Base-by-base conservation (phyloP, 2,888 invertebrate genomes). In the Campoletis raptor region DNA sequence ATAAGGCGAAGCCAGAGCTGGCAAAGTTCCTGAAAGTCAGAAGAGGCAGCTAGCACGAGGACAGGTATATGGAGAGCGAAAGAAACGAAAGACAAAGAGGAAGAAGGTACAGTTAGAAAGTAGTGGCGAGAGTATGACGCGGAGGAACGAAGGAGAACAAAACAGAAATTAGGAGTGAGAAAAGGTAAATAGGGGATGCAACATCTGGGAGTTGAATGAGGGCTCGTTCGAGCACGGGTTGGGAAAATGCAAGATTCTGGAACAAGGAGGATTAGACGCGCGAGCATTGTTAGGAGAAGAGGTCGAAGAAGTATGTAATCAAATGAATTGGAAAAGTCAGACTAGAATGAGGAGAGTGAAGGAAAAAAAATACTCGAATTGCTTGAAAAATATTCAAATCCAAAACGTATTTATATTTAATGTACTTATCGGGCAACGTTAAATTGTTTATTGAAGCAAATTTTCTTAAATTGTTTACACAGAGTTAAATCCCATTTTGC, bases 121-220 rank as follows among this genome's bases (percentile, higher is more conserved):
- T 24, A 21, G 69, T 40, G 69, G 42, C 9, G 15, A 69, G 69
- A 69, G 69, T 12, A 69, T 21, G 42, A 69, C 15, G 69, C 21
- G n/a, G n/a, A 42, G 24, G 42, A 69, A 69, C 42, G 24, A 69
- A 69, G 9, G 69, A 69, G 69, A 69, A 42, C 69, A n/a, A 24
- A 69, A 69, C 69, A 48, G 45, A 18, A 24, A 48, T 24, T 48
- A 21, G 45, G 70, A 40, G 45, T 24, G 30, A 40, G 45, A 40
- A 70, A 30, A 48, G 48, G 45, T 70, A 70, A 70, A 45, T 30
- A 70, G 30, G 61, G 15, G 70, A 70, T 70, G 45, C 48, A 45
- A 48, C 42, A 70, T 70, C 70, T 70, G 70, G 30, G 45, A 48
- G 45, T 30, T 30, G 45, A 42, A 70, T 30, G 45, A 30, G 30